Evolutionary conservation across 2,113 vertebrate species (phyloP), one percentile per base, ranked within the genome.

Genomic region (Eubucco bourcierii): DNA sequence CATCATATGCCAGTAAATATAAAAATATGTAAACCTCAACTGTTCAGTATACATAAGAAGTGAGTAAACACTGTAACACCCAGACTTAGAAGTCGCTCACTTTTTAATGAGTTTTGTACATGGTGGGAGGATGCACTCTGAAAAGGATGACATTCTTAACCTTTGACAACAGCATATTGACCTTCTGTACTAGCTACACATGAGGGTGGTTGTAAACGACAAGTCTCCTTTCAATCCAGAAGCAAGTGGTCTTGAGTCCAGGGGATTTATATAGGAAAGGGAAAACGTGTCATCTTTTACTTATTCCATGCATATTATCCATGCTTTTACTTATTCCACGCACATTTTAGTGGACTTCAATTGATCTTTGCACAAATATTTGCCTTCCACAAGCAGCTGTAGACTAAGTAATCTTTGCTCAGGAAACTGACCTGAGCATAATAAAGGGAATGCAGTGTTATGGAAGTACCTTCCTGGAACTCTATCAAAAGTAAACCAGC

Each of bases 111-210:
- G 10, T 13, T 52, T 11, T 24, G n/a, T 71, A 64, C 33, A 11
- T 55, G 33, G 50, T 34, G 72, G 29, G 79, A 87, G 31, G 44
- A 76, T 80, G 59, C 9, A 80, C 20, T 66, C 28, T 53, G 39
- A 91, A 93, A 83, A 85, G 21, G 82, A n/a, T 39, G 2, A 76
- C 47, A 61, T 87, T 90, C 72, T 76, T 88, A 76, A 83, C 34
- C 44, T 34, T 63, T 82, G 46, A 27, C 67, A 80, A 44, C 23
- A 61, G 34, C 21, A 27, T 25, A 10, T 50, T 82, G 55, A 72
- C 0, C 1, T 58, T 53, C 82, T 70, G 23, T 46, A 63, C 17
- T n/a, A 33, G 55, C 29, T 72, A 65, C 16, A 15, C 7, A 12
- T 25, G 17, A 23, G 61, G 14, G 9, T 14, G 70, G 15, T 29